Evolutionary conservation across 37 sponge, comb jelly and placozoan species (phyloP).

Genomic region (Chondrosia reniformis): DNA sequence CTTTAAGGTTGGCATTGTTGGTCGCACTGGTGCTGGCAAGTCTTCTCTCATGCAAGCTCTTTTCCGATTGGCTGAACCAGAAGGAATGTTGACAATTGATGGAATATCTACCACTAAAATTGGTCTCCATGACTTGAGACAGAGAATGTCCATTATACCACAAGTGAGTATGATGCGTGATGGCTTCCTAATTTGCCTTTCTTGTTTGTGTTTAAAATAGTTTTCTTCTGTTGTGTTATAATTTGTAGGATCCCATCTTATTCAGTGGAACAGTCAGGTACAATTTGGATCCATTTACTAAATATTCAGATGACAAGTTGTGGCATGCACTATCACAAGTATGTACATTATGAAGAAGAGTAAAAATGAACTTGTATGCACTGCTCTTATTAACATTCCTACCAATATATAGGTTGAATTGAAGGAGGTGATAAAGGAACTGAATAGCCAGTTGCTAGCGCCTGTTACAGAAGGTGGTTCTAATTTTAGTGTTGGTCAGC

Average conservation of each 20-base stretch:
- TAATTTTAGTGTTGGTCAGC: slow-evolving; percentile 76
- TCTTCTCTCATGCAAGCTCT: slow-evolving; percentile 79
- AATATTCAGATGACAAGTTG: slow-evolving; percentile 35
- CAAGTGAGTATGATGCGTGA: slow-evolving; percentile 32
- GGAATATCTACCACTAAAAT: slow-evolving; percentile 61
- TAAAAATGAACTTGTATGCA: too few species aligned
- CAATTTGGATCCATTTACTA: slow-evolving; percentile 52
- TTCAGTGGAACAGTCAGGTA: slow-evolving; percentile 49
- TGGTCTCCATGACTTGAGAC: slow-evolving; percentile 76
- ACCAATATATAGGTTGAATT: slow-evolving; percentile 55
- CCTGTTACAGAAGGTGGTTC: slow-evolving; percentile 58
- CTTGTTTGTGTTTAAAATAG: neutral
- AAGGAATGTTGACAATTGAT: slow-evolving; percentile 73
- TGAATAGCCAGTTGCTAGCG: slow-evolving; percentile 56
- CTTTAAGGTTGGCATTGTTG: slow-evolving; percentile 84
- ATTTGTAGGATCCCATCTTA: slow-evolving; percentile 60
- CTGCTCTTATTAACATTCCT: too few species aligned
- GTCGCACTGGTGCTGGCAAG: slow-evolving; percentile 94
- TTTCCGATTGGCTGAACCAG: slow-evolving; percentile 85
- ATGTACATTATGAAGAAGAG: too few species aligned
- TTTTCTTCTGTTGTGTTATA: neutral
- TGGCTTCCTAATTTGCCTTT: neutral
- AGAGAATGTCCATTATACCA: slow-evolving; percentile 85
- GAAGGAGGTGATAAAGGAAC: slow-evolving; percentile 46
- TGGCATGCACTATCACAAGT: slow-evolving; percentile 70